Conservation (phyloP, 1,140 invertebrate species). For the Listronotus oregonensis region DNA sequence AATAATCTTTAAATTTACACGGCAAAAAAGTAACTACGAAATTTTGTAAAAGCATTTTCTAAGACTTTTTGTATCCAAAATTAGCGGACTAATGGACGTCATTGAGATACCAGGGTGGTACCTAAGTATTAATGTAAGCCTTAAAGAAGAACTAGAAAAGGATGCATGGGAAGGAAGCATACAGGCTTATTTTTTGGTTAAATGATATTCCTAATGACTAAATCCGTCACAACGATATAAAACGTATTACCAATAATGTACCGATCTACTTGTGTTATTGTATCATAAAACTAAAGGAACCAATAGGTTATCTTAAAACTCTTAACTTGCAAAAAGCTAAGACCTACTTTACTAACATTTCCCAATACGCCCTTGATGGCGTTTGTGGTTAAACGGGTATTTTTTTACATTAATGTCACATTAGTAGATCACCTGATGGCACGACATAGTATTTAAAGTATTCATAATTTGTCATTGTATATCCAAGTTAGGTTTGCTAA, state of each 20-base stretch:
- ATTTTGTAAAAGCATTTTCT: conserved; percentile 24
- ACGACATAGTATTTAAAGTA: conserved; percentile 15
- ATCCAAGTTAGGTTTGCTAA: conserved; percentile 19
- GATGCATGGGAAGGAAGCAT: no score
- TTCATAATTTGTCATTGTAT: conserved; percentile 28
- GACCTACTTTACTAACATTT: conserved; percentile 17
- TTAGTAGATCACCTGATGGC: neutral
- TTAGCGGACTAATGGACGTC: neutral
- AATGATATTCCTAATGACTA: no score
- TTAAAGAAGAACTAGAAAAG: no score
- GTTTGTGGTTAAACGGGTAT: conserved; percentile 20
- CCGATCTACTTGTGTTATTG: no score
- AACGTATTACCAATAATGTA: no score
- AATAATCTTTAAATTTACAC: conserved; percentile 17
- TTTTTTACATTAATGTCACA: conserved; percentile 23
- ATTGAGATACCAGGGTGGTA: no score
- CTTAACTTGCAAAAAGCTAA: conserved; percentile 14
- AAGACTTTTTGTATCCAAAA: conserved; percentile 15
- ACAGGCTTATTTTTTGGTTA: no score
- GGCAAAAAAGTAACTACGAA: conserved; percentile 9
- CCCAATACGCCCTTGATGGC: conserved; percentile 24
- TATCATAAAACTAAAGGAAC: no score
- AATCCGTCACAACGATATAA: no score
- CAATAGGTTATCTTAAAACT: neutral
- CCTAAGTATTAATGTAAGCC: no score